Evolutionary conservation across 2,888 invertebrate species (phyloP), one percentile per base, ranked within the genome.

Genomic region (Leptopilina drosophilae): DNA sequence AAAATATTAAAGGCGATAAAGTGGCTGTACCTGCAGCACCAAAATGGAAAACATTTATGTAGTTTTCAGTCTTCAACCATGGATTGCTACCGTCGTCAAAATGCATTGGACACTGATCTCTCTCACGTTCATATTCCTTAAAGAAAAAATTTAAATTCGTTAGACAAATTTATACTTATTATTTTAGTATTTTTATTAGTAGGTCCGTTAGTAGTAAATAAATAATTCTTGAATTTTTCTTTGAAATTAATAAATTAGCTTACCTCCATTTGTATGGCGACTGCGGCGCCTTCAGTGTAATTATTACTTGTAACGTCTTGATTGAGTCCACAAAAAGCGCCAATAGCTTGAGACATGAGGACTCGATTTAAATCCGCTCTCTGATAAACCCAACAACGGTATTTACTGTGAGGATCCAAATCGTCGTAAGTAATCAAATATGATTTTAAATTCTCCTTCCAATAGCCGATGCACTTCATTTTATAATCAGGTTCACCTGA

Each of bases 331-430:
- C 99, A 99, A 87, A 96, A 97, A 0, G 98, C 97, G 5, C 98
- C 98, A 78, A 98, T 95, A 0, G 98, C 97, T 92, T 96, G 95
- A 0, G 96, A 96, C 94, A 96, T 95, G 14, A 95, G 93, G 87
- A 99, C 95, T 90, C 95, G 93, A 89, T 98, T 98, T 85, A 98
- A 94, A 94, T 98, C 98, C 73, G 98, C 96, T 88, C 99, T 94
- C 91, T 99, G 98, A 92, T 98, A 99, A 64, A 98, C 98, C 99
- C 99, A 99, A 91, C 99, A 99, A 87, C 98, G 95, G 91, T 98
- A 99, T 91, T 96, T 97, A 4, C 98, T 98, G 88, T 97, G 96
- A 0, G 99, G 97, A 93, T 99, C 99, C 87, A 98, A 94, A 90
- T 98, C 98, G 91, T 99, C 99, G 91, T 96, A 98, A 0, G 99